Evolutionary conservation across 2,888 invertebrate species (phyloP).

Genomic region (Raillietiella orientalis): DNA sequence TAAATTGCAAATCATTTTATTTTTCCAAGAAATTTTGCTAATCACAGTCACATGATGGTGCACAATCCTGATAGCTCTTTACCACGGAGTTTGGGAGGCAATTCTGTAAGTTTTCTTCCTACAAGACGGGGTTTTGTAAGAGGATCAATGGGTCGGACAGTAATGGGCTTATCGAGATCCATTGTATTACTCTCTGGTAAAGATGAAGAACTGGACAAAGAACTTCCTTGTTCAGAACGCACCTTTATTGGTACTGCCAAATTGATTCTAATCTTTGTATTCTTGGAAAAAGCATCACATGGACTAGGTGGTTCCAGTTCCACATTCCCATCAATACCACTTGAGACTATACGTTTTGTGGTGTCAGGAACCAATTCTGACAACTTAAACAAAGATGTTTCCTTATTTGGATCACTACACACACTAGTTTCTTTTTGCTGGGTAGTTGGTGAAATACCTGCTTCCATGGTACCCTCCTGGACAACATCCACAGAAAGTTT

Average conservation of each 20-base stretch:
- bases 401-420: no score
- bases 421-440: no score
- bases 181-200: slow-evolving; percentile 4
- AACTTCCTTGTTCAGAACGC: slow-evolving; percentile 10
- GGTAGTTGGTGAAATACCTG: no score
- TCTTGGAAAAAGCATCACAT: slow-evolving; percentile 1
- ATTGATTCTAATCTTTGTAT: slow-evolving; percentile 5
- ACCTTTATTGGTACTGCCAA: slow-evolving; percentile 11
- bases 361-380: slow-evolving; percentile 17
- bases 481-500: no score
- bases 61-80: slow-evolving; percentile 53
- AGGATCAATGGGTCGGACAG: no score
- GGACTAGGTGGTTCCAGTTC: slow-evolving; percentile 19
- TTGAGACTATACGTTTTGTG: slow-evolving; percentile 21
- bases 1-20: no score
- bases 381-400: no score
- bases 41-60: slow-evolving; percentile 21
- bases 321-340: slow-evolving; percentile 42
- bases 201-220: slow-evolving; percentile 5
- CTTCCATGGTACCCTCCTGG: no score
- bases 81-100: slow-evolving; percentile 35
- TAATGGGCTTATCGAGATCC: slow-evolving; percentile 3
- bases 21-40: no score
- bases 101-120: slow-evolving; percentile 28
- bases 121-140: slow-evolving; percentile 33